A percentile compares a stretch with the other conserved stretches of the same genome.
Evolutionary conservation across 2,888 invertebrate species (phyloP).

Genomic region (Melieria crassipennis): DNA sequence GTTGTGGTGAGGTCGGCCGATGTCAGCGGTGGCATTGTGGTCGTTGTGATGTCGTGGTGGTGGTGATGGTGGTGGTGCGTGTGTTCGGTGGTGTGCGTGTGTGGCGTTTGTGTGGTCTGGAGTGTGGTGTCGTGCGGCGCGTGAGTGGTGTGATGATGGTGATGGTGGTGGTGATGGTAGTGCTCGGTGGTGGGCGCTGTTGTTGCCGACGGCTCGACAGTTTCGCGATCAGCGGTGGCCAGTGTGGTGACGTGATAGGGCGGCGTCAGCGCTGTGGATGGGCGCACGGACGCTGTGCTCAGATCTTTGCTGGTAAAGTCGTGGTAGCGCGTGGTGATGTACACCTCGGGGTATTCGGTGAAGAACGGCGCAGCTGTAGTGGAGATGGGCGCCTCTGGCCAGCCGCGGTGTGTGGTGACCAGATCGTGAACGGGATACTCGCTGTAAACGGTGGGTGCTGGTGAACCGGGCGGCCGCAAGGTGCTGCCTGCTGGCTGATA

Average conservation of each 20-base stretch:
- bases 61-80: conserved; percentile 21
- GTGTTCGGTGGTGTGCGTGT: conserved; percentile 23
- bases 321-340: conserved; percentile 57
- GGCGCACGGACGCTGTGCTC: conserved; percentile 48
- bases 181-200: conserved; percentile 31
- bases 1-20: conserved; percentile 40
- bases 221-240: conserved; percentile 47
- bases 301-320: conserved; percentile 50
- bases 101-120: conserved; percentile 17
- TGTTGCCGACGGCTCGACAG: conserved; percentile 43
- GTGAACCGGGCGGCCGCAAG: conserved; percentile 12
- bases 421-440: conserved; percentile 38
- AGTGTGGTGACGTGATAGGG: conserved; percentile 46
- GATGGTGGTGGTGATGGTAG: conserved; percentile 24
- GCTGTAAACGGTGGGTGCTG: conserved; percentile 43
- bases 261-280: conserved; percentile 51
- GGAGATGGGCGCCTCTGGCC: conserved; percentile 50
- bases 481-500: conserved; percentile 41
- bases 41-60: conserved; percentile 35
- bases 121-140: conserved; percentile 1
- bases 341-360: conserved; percentile 63
- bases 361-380: conserved; percentile 64
- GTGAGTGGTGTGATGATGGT: conserved; percentile 27
- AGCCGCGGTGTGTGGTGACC: conserved; percentile 44
- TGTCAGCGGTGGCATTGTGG: conserved; percentile 34